Percentiles rank a stretch among this genome's conserved stretches.
Evolutionary conservation across 2,797 vertebrate species (phyloP).

Genomic region (Diglossa cyanea): DNA sequence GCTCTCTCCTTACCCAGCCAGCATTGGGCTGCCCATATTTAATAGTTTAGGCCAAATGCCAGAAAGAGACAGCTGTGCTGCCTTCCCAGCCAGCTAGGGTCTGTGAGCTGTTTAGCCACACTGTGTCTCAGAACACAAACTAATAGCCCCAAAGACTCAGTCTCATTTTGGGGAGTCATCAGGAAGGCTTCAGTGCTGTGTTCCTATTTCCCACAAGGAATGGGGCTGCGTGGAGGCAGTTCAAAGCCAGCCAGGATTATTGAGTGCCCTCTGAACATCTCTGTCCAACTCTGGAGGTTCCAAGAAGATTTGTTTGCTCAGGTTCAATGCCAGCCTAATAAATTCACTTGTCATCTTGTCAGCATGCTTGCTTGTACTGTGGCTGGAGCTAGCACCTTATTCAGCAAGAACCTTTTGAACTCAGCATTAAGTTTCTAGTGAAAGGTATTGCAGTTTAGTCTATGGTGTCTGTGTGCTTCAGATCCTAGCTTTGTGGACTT

Average conservation of each 20-base stretch:
- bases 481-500: neutral
- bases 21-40: neutral
- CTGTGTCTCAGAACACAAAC: neutral
- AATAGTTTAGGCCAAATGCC: neutral
- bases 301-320: constrained; percentile 1
- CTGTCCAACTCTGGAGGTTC: neutral
- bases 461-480: neutral
- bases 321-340: neutral
- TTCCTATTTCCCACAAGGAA: neutral
- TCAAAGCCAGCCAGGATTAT: neutral
- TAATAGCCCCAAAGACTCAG: neutral
- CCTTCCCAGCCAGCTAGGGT: neutral
- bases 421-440: neutral
- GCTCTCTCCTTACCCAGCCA: neutral
- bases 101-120: neutral
- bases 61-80: constrained; percentile 5
- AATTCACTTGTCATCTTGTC: neutral
- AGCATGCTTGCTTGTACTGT: neutral
- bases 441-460: neutral
- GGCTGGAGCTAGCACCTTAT: neutral
- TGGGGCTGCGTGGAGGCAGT: neutral
- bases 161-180: neutral
- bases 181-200: neutral
- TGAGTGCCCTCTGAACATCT: constrained; percentile 16
- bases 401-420: neutral